phyloP scores from a whole-genome alignment of 2,888 invertebrate genomes.

The Anthophora plumipes region DNA sequence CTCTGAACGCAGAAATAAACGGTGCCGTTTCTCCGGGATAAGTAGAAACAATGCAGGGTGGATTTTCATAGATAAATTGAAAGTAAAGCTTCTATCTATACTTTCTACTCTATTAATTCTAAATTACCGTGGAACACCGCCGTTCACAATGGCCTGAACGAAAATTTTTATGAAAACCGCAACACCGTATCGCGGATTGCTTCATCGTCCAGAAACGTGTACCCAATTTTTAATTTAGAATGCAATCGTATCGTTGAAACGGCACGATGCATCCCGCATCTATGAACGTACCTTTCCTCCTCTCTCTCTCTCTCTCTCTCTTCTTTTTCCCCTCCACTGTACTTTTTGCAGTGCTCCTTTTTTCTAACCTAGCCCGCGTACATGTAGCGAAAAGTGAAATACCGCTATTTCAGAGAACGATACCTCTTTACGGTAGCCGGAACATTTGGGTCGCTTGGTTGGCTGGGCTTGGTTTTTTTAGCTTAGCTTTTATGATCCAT shows the following conservation, averaged over 20 bases:
- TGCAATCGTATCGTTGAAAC: constrained; percentile 15
- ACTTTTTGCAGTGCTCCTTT: background rate
- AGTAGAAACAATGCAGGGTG: no score
- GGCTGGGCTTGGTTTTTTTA: constrained; percentile 30
- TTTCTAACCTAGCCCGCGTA: constrained; percentile 18
- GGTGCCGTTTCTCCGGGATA: no score
- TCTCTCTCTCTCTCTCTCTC: background rate
- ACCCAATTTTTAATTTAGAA: constrained; percentile 43
- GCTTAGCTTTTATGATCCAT: constrained; percentile 52
- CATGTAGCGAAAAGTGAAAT: constrained; percentile 41
- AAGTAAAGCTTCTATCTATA: background rate
- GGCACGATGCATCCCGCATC: constrained; percentile 2
- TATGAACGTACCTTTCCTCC: background rate
- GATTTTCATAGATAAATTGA: no score
- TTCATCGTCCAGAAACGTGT: constrained; percentile 24
- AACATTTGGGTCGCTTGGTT: constrained; percentile 56
- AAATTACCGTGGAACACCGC: background rate
- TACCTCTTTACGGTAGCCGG: constrained; percentile 57
- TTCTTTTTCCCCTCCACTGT: background rate
- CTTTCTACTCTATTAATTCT: constrained; percentile 3
- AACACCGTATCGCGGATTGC: background rate
- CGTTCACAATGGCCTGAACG: no score
- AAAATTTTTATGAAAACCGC: constrained; percentile 2
- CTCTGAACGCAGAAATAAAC: no score
- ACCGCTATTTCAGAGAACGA: constrained; percentile 41